Evolutionary conservation across 2,113 vertebrate species (phyloP).

Genomic region (Sinocyclocheilus rhinocerous): DNA sequence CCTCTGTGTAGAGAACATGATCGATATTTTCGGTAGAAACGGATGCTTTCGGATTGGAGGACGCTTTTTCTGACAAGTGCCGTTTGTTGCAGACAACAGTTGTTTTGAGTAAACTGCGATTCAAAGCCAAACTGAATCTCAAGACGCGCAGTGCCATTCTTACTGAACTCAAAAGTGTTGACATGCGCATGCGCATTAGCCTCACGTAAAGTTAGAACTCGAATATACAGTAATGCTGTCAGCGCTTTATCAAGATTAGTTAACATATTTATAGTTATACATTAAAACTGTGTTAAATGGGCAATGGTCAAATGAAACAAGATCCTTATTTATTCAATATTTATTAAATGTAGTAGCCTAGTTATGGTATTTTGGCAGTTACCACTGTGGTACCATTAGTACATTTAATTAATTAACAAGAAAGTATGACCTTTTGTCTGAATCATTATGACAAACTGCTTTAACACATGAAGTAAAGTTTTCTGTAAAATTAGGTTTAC

Average conservation of each 20-base stretch:
- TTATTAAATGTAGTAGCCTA: not conserved
- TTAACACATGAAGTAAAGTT: not conserved
- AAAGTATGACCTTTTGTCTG: not conserved
- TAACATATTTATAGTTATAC: too few relatives aligned
- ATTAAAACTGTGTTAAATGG: not conserved
- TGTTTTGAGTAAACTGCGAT: constrained; percentile 41
- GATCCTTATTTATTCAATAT: not conserved
- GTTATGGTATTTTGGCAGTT: not conserved
- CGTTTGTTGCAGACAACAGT: constrained; percentile 49
- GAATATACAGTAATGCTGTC: not conserved
- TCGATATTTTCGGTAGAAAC: constrained; percentile 36
- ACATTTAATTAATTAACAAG: not conserved
- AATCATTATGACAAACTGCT: not conserved
- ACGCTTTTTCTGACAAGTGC: constrained; percentile 61
- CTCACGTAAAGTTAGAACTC: not conserved
- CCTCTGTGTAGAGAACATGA: constrained; percentile 64
- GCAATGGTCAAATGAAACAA: not conserved
- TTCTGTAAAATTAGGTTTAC: not conserved
- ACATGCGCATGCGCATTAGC: constrained; percentile 67
- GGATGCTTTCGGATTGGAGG: constrained; percentile 55
- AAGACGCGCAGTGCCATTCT: constrained; percentile 68
- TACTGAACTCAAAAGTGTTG: not conserved
- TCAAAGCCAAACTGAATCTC: constrained; percentile 39
- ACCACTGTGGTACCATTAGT: not conserved
- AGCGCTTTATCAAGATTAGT: not conserved